Percentiles rank a stretch among this genome's conserved stretches.
phyloP scores from a whole-genome alignment of 2,888 invertebrate species.

The Morinoia aosen region DNA sequence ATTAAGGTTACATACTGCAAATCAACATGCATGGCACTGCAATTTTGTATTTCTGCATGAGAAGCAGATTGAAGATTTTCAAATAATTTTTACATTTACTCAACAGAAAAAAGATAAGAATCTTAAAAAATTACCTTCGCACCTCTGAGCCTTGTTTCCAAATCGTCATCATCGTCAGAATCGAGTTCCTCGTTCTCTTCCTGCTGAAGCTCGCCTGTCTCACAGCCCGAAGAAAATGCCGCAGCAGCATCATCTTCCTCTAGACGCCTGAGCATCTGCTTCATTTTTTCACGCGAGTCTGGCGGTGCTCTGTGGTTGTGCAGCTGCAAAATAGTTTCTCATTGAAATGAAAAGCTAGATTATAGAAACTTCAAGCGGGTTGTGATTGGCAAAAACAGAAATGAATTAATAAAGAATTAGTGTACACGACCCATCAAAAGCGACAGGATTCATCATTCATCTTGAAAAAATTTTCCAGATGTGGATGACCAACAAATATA shows the following conservation, averaged over 20 bases:
- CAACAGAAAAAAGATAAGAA: not conserved
- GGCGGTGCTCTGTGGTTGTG: constrained; percentile 62
- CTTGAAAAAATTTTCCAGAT: too few relatives aligned
- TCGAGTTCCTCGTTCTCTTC: constrained; percentile 70
- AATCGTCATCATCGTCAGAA: constrained; percentile 73
- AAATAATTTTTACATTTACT: not conserved
- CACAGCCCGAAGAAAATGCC: not conserved
- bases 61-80: not conserved
- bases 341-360: not conserved
- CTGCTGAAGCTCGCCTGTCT: not conserved
- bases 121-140: not conserved
- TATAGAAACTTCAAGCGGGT: not conserved
- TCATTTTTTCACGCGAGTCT: constrained; percentile 77
- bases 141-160: constrained; percentile 78
- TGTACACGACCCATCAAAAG: too few relatives aligned
- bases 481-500: too few relatives aligned
- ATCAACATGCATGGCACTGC: not conserved
- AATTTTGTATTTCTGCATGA: not conserved
- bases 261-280: constrained; percentile 78
- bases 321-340: not conserved
- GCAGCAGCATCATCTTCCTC: constrained; percentile 70
- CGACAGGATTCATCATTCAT: too few relatives aligned
- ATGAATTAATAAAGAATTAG: not conserved
- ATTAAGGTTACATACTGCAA: not conserved
- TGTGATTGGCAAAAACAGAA: not conserved